These are phyloP conservation scores for Danio aesculapii DNA, from an alignment of 2,797 vertebrate genomes.

Conservation along the genomic window DNA sequence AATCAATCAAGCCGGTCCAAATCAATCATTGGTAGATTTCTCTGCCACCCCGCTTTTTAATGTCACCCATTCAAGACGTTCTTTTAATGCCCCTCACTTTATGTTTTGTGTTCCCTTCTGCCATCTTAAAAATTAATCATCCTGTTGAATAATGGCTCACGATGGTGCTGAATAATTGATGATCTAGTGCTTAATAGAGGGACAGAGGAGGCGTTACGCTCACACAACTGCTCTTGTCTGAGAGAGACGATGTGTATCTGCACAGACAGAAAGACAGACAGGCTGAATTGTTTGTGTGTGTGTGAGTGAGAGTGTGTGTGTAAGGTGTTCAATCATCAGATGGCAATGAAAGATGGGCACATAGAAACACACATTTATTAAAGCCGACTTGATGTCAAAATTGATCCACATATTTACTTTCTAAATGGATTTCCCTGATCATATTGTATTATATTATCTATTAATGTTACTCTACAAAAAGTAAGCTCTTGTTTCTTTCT, in stretches of 20 bases:
- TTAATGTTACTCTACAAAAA: too few species aligned
- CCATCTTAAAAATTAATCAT: constrained; percentile 85
- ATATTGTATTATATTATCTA: neutral
- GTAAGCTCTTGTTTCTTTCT: too few species aligned
- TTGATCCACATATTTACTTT: neutral
- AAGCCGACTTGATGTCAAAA: neutral
- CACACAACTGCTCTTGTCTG: constrained; percentile 64
- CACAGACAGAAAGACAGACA: constrained; percentile 47
- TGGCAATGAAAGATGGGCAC: neutral
- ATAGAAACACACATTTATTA: neutral
- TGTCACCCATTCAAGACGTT: constrained; percentile 68
- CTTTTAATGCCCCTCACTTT: constrained; percentile 72
- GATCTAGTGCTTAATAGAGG: constrained; percentile 75
- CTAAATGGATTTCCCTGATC: too few species aligned
- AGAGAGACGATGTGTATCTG: constrained; percentile 62
- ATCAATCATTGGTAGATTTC: constrained; percentile 47
- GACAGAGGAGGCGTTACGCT: constrained; percentile 70
- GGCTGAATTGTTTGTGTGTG: constrained; percentile 36
- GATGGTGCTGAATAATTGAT: constrained; percentile 88
- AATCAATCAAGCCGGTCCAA: constrained; percentile 32
- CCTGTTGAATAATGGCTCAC: constrained; percentile 83
- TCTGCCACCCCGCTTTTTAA: constrained; percentile 33
- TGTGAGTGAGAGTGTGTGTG: constrained; percentile 10
- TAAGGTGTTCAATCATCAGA: constrained; percentile 17
- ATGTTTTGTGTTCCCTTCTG: constrained; percentile 74